phyloP scores from a whole-genome alignment of 2,888 invertebrate genomes.

The Cephonodes hylas region DNA sequence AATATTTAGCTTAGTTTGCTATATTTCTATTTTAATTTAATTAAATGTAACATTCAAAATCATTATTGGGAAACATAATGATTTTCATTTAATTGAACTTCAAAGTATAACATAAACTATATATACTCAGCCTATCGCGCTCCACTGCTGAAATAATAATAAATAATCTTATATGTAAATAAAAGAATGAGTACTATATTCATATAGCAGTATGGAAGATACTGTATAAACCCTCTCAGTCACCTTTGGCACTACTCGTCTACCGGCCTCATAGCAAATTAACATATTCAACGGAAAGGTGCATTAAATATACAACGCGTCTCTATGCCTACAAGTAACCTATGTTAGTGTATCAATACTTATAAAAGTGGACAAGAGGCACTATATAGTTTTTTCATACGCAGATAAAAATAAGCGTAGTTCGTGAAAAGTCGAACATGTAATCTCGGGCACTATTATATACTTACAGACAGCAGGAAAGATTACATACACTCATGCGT shows the following conservation, averaged over 20 bases:
- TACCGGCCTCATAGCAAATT: conserved; percentile 40
- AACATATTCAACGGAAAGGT: conserved; percentile 43
- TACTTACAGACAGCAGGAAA: conserved; percentile 27
- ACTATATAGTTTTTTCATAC: conserved; percentile 77
- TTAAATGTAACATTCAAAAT: not conserved
- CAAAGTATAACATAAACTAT: too few relatives aligned
- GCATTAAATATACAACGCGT: conserved; percentile 47
- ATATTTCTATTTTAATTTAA: not conserved
- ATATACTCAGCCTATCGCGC: too few relatives aligned
- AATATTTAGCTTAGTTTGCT: not conserved
- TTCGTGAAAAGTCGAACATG: conserved; percentile 66
- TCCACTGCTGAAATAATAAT: not conserved
- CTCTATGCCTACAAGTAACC: conserved; percentile 50
- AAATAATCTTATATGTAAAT: conserved; percentile 4
- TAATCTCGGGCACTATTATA: conserved; percentile 53
- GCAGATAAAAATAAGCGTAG: conserved; percentile 79
- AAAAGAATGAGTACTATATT: not conserved
- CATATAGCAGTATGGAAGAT: conserved; percentile 13
- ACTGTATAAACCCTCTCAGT: conserved; percentile 18
- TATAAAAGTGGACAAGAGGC: conserved; percentile 82
- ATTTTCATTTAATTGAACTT: too few relatives aligned
- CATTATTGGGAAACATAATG: too few relatives aligned
- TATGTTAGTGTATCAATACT: conserved; percentile 77
- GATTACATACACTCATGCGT: not conserved
- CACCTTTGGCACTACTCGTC: conserved; percentile 72